Evolutionary conservation across 2,888 invertebrate species (phyloP).

Genomic region (Epistrophe grossulariae): DNA sequence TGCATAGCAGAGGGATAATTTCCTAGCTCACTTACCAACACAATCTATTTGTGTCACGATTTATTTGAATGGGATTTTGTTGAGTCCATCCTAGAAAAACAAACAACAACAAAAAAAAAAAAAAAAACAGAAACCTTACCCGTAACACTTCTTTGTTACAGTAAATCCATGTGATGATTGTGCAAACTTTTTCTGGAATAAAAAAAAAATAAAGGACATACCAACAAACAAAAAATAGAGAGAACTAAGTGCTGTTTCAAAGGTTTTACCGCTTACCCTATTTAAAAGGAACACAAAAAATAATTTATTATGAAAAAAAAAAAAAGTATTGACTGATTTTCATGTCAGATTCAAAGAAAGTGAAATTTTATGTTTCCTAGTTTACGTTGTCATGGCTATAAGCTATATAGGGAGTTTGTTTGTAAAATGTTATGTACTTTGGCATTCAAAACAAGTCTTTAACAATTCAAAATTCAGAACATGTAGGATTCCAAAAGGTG

Average conservation of each 20-base stretch:
- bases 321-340: no score
- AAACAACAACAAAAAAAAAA: slow-evolving; percentile 1
- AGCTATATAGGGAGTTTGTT: no score
- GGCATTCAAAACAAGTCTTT: no score
- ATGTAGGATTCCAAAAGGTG: no score
- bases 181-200: slow-evolving; percentile 16
- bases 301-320: no score
- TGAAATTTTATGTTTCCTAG: no score
- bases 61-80: slow-evolving; percentile 43
- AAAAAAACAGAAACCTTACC: background rate
- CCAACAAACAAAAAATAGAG: background rate
- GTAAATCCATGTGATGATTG: slow-evolving; percentile 18
- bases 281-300: background rate
- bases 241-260: background rate
- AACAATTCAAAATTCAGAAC: no score
- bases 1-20: slow-evolving; percentile 50
- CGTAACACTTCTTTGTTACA: slow-evolving; percentile 4
- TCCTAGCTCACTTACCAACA: slow-evolving; percentile 63
- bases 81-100: slow-evolving; percentile 7
- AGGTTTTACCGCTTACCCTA: slow-evolving; percentile 13
- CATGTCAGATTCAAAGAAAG: no score
- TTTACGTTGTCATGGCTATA: no score
- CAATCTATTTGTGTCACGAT: slow-evolving; percentile 64
- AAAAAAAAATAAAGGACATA: slow-evolving; percentile 9
- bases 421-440: no score